Evolutionary conservation across 2,113 vertebrate genomes (phyloP).

Genomic region (Mellivora capensis): DNA sequence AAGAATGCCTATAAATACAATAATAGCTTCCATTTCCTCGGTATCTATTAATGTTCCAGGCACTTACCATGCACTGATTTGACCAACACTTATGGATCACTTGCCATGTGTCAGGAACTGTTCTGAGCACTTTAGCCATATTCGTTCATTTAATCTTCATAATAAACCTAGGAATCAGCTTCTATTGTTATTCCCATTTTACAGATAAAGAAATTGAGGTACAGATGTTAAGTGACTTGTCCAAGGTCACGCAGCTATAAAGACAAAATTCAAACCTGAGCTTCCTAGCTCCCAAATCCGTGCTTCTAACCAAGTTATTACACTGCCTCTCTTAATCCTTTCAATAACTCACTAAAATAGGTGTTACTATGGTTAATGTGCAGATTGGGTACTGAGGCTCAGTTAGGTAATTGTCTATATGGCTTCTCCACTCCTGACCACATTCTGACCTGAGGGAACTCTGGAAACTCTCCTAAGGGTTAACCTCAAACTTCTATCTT

Average conservation of each 20-base stretch:
- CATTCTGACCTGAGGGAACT: background rate
- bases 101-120: background rate
- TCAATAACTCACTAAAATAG: background rate
- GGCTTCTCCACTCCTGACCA: background rate
- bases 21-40: background rate
- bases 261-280: background rate
- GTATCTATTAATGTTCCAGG: background rate
- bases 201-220: background rate
- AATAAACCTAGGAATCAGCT: background rate
- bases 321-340: background rate
- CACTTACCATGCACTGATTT: background rate
- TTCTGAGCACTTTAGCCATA: background rate
- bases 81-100: background rate
- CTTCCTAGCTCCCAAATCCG: background rate
- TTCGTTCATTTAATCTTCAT: background rate
- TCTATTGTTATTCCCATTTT: background rate
- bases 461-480: background rate
- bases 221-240: background rate
- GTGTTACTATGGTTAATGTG: background rate
- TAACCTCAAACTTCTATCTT: background rate
- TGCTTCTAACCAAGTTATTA: background rate
- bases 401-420: background rate
- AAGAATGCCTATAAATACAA: background rate
- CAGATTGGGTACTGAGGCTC: background rate
- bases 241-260: background rate